These are phyloP conservation scores for Euzetes globulus DNA, from an alignment of 2,888 invertebrate species.

Conservation along the genomic window DNA sequence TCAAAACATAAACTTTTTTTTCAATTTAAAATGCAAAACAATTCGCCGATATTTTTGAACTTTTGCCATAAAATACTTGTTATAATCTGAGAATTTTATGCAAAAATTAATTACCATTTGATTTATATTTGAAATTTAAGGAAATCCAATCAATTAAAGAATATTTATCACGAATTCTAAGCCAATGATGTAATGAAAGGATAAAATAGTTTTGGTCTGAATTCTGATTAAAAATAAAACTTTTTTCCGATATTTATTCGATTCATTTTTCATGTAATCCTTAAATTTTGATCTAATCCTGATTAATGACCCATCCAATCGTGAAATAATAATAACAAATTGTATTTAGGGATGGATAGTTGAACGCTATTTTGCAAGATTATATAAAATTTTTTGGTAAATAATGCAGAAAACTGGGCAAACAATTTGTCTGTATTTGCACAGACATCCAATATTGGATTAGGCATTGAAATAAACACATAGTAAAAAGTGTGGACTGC, in stretches of 20 bases:
- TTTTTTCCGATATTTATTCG: not conserved
- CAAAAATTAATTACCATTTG: too few species aligned
- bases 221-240: not conserved
- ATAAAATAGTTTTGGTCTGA: too few species aligned
- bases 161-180: too few species aligned
- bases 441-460: not conserved
- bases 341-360: not conserved
- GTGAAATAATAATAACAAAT: not conserved
- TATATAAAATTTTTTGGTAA: too few species aligned
- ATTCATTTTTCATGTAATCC: not conserved
- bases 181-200: too few species aligned
- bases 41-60: not conserved
- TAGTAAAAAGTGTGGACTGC: not conserved
- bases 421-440: not conserved
- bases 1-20: too few species aligned
- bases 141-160: too few species aligned
- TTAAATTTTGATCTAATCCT: not conserved
- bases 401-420: too few species aligned
- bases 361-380: too few species aligned
- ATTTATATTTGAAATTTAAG: too few species aligned
- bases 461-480: not conserved
- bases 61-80: not conserved
- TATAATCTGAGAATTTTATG: too few species aligned
- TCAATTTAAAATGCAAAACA: not conserved
- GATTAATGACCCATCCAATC: not conserved